Percentiles rank a stretch among this genome's conserved stretches.
phyloP scores from a whole-genome alignment of 2,113 vertebrate genomes.

The western clawed frog (Xenopus tropicalis) region UCB_Xtro_10.0 CM004450.2:11926501-11927000 shows the following conservation, averaged over 20 bases:
- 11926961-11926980: slow-evolving; percentile 27
- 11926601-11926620: too few species aligned
- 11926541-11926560: too few species aligned
- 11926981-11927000: slow-evolving; percentile 23
- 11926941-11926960: slow-evolving; percentile 23
- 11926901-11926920: background rate
- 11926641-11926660: too few species aligned
- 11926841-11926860: slow-evolving; percentile 27
- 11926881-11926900: slow-evolving; percentile 17
- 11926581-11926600: too few species aligned
- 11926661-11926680: too few species aligned
- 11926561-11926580: too few species aligned
- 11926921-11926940: slow-evolving; percentile 28
- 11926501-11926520: too few species aligned
- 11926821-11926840: background rate
- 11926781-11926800: background rate
- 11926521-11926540: too few species aligned
- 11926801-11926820: background rate
- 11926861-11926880: slow-evolving; percentile 27
- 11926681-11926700: too few species aligned
- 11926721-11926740: too few species aligned
- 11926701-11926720: too few species aligned
- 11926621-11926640: too few species aligned
- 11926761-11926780: background rate
- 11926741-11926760: background rate